phyloP scores from a whole-genome alignment of 2,888 invertebrate species.

The Tachina fera region DNA sequence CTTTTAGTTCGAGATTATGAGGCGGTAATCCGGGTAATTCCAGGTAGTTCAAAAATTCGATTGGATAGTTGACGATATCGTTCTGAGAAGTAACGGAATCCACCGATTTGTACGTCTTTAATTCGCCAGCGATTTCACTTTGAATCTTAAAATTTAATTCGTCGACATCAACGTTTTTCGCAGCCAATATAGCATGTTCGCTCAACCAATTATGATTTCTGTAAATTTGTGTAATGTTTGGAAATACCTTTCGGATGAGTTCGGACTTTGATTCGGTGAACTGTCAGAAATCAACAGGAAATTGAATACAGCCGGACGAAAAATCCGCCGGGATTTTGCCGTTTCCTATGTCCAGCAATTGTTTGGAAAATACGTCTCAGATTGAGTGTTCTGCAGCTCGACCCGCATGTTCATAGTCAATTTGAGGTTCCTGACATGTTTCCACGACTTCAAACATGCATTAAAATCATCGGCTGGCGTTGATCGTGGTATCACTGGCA shows the following conservation, averaged over 20 bases:
- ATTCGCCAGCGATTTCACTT: neutral
- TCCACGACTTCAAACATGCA: constrained; percentile 33
- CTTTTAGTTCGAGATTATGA: neutral
- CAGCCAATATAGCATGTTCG: too few relatives aligned
- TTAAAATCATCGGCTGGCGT: constrained; percentile 56
- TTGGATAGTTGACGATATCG: neutral
- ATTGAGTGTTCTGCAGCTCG: neutral
- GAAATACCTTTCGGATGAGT: neutral
- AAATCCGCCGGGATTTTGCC: constrained; percentile 9
- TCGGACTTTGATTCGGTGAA: neutral
- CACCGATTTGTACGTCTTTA: neutral
- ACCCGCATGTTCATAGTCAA: neutral
- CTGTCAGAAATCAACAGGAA: neutral
- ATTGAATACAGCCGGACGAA: neutral
- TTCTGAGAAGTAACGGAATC: neutral
- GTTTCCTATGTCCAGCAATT: neutral
- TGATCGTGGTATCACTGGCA: constrained; percentile 52
- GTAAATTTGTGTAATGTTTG: too few relatives aligned
- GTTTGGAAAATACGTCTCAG: neutral
- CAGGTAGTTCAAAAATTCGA: neutral
- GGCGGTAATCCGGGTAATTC: neutral
- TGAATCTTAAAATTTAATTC: neutral
- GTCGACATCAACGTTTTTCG: too few relatives aligned
- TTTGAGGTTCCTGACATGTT: neutral
- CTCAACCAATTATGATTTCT: too few relatives aligned